These are phyloP conservation scores for Brotula barbata DNA, from an alignment of 2,797 vertebrate species.

Conservation along the genomic window DNA sequence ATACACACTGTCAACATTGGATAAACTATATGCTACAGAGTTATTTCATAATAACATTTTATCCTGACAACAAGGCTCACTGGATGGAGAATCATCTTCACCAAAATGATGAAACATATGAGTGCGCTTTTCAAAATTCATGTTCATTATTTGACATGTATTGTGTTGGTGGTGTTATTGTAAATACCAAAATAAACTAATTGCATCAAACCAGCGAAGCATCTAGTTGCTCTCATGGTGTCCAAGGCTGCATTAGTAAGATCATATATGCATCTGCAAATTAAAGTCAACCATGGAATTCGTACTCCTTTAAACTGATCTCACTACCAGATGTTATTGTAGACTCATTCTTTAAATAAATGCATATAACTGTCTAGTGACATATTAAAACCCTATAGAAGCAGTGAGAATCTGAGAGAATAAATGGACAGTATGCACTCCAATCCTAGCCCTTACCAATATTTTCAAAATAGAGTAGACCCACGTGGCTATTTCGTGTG, in stretches of 20 bases:
- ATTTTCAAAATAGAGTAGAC: too few relatives aligned
- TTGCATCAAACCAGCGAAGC: too few relatives aligned
- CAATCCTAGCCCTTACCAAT: too few relatives aligned
- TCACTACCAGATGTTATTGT: too few relatives aligned
- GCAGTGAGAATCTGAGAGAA: background rate
- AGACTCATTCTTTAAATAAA: background rate
- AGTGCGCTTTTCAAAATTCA: background rate
- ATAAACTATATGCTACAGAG: conserved; percentile 25
- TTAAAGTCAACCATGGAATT: too few relatives aligned
- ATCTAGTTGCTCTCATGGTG: too few relatives aligned
- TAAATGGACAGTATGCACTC: background rate
- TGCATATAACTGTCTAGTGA: too few relatives aligned
- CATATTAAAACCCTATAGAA: background rate
- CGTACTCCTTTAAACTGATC: too few relatives aligned
- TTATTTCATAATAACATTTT: conserved; percentile 35
- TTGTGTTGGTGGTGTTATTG: background rate
- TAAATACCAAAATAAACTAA: too few relatives aligned
- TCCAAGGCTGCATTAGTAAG: too few relatives aligned
- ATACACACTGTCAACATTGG: conserved; percentile 48
- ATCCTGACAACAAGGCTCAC: conserved; percentile 24
- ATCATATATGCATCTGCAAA: too few relatives aligned
- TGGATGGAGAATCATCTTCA: conserved; percentile 22
- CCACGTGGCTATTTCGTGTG: too few relatives aligned
- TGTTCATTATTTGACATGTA: background rate
- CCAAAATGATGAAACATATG: background rate